A percentile compares a stretch with the other conserved stretches of the same genome.
phyloP scores from a whole-genome alignment of 1,140 invertebrate species.

The Planococcus citri region DNA sequence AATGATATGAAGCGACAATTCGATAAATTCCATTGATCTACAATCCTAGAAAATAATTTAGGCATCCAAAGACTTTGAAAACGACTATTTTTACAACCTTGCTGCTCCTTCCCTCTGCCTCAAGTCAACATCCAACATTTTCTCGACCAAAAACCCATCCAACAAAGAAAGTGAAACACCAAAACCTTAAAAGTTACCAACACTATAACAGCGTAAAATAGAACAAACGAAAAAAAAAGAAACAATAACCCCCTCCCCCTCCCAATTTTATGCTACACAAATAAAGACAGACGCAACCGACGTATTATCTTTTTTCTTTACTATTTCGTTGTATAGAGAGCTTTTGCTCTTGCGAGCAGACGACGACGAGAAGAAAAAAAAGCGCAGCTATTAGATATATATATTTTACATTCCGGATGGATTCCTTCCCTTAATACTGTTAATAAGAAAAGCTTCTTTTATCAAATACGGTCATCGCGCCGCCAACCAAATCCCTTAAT shows the following conservation, averaged over 20 bases:
- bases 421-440: slow-evolving; percentile 17
- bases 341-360: too few relatives aligned
- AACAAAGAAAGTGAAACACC: neutral
- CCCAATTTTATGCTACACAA: slow-evolving; percentile 6
- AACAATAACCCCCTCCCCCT: neutral
- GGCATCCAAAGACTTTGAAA: too few relatives aligned
- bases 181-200: neutral
- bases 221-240: neutral
- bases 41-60: too few relatives aligned
- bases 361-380: too few relatives aligned
- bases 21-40: too few relatives aligned
- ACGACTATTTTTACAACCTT: too few relatives aligned
- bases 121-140: too few relatives aligned
- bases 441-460: slow-evolving; percentile 20
- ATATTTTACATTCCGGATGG: slow-evolving; percentile 17
- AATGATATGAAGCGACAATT: too few relatives aligned
- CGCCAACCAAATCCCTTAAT: slow-evolving; percentile 16
- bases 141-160: too few relatives aligned
- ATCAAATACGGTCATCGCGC: slow-evolving; percentile 18
- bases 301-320: too few relatives aligned
- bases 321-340: too few relatives aligned
- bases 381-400: slow-evolving; percentile 1
- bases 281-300: neutral
- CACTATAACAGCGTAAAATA: neutral
- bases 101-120: too few relatives aligned